A percentile compares a stretch with the other conserved stretches of the same genome.
Evolutionary conservation across 2,888 invertebrate genomes (phyloP).

Genomic region (Drosophila mulleri): DNA sequence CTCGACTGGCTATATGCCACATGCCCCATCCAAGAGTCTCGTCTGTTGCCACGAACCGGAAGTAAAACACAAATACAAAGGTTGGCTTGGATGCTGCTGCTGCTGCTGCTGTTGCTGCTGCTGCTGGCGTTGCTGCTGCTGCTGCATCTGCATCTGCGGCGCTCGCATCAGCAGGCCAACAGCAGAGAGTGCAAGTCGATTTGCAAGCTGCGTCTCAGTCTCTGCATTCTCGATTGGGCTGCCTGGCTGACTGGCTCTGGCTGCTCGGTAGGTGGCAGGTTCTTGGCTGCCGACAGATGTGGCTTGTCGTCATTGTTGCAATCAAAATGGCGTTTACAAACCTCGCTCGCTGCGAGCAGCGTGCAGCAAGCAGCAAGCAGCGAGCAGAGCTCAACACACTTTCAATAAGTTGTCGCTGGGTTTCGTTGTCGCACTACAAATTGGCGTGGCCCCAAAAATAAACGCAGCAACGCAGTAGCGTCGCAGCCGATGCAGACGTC

Average conservation of each 20-base stretch:
- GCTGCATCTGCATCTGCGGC: conserved; percentile 83
- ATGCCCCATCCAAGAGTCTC: conserved; percentile 16
- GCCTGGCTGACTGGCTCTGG: not conserved
- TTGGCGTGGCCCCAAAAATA: conserved; percentile 60
- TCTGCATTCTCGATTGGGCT: conserved; percentile 25
- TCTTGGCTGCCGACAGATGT: conserved; percentile 56
- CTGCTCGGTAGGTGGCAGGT: conserved; percentile 54
- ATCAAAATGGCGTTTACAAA: conserved; percentile 62
- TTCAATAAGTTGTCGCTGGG: conserved; percentile 52
- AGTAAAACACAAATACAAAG: conserved; percentile 70
- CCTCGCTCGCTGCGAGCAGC: conserved; percentile 16
- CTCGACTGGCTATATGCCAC: conserved; percentile 60
- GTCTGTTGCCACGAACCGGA: conserved; percentile 62
- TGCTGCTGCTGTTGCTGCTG: conserved; percentile 66
- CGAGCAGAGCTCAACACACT: conserved; percentile 39
- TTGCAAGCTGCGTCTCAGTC: conserved; percentile 44
- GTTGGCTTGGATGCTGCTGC: conserved; percentile 62
- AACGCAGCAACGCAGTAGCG: conserved; percentile 27
- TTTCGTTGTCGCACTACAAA: conserved; percentile 46
- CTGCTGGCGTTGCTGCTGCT: conserved; percentile 51
- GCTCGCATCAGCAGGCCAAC: conserved; percentile 80
- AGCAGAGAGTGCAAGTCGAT: conserved; percentile 75
- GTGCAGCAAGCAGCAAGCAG: conserved; percentile 17
- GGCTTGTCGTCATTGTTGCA: conserved; percentile 58
- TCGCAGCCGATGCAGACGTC: conserved; percentile 3